Evolutionary conservation across 2,113 vertebrate genomes (phyloP).

Genomic region (Oreamnos americanus): DNA sequence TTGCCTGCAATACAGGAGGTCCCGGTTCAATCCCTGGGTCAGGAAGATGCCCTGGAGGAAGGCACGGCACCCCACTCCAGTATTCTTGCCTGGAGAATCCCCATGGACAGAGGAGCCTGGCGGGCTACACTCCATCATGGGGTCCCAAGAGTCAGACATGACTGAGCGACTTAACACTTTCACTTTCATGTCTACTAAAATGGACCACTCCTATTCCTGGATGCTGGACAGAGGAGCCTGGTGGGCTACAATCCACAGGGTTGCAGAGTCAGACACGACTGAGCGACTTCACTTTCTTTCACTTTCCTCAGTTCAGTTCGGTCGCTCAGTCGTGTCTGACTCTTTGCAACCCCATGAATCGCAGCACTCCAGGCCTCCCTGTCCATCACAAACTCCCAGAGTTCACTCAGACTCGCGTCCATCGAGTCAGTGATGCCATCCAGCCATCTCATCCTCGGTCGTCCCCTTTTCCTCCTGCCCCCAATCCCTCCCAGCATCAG

Average conservation of each 20-base stretch:
- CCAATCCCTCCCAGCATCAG: too few species aligned
- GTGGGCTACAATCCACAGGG: neutral
- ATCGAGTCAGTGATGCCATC: too few species aligned
- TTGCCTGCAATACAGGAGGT: neutral
- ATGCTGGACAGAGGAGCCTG: neutral
- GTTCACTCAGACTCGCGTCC: too few species aligned
- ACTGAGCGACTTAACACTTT: neutral
- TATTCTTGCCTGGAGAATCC: neutral
- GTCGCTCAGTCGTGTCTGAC: rapidly evolving
- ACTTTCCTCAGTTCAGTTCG: neutral
- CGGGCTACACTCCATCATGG: rapidly evolving
- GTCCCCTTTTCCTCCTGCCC: too few species aligned
- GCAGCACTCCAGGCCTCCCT: too few species aligned
- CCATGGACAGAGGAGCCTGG: neutral
- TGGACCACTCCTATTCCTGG: neutral
- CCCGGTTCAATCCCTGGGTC: neutral
- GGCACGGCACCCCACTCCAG: neutral
- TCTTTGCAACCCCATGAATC: too few species aligned
- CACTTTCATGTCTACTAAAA: neutral
- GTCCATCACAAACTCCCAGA: too few species aligned
- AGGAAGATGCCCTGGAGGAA: neutral
- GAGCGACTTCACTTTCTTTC: neutral
- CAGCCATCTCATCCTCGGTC: too few species aligned
- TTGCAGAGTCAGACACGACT: neutral
- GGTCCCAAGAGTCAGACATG: neutral